phyloP scores from a whole-genome alignment of 2,888 invertebrate genomes.

The Diogma glabrata region DNA sequence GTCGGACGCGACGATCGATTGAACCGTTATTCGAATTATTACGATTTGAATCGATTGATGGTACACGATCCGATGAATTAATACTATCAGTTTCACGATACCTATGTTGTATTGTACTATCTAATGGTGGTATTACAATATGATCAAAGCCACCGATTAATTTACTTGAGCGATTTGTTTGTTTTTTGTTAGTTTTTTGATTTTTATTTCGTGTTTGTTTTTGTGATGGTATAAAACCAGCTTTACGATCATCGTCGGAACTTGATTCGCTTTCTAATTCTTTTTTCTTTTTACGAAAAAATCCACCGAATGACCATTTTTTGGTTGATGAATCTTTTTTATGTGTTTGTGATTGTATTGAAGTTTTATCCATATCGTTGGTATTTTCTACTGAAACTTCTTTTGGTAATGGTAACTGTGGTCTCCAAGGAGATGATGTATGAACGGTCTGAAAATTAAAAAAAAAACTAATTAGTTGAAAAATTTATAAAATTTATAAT shows the following conservation, averaged over 20 bases:
- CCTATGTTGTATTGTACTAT: background rate
- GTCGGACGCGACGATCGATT: constrained; percentile 19
- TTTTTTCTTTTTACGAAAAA: constrained; percentile 65
- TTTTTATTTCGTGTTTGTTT: constrained; percentile 35
- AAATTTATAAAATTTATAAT: too few relatives aligned
- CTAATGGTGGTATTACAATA: constrained; percentile 41
- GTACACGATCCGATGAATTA: constrained; percentile 17
- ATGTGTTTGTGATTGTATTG: too few relatives aligned
- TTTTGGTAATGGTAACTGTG: constrained; percentile 35
- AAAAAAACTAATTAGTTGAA: constrained; percentile 8
- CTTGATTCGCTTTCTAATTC: constrained; percentile 43
- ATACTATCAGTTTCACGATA: constrained; percentile 9
- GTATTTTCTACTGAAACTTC: constrained; percentile 22
- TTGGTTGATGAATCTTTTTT: constrained; percentile 25
- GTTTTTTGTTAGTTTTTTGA: constrained; percentile 43
- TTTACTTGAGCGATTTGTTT: constrained; percentile 39
- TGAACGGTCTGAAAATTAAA: constrained; percentile 32
- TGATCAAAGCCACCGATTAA: constrained; percentile 52
- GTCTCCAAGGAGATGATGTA: constrained; percentile 32
- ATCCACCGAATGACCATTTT: constrained; percentile 72
- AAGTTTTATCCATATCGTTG: constrained; percentile 27
- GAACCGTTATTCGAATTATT: constrained; percentile 24
- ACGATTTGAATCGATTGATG: constrained; percentile 12
- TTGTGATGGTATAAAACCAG: constrained; percentile 34
- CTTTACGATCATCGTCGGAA: constrained; percentile 36